Evolutionary conservation across 2,888 invertebrate species (phyloP), one percentile per base, ranked within the genome.

Genomic region (Leptura quadrifasciata): DNA sequence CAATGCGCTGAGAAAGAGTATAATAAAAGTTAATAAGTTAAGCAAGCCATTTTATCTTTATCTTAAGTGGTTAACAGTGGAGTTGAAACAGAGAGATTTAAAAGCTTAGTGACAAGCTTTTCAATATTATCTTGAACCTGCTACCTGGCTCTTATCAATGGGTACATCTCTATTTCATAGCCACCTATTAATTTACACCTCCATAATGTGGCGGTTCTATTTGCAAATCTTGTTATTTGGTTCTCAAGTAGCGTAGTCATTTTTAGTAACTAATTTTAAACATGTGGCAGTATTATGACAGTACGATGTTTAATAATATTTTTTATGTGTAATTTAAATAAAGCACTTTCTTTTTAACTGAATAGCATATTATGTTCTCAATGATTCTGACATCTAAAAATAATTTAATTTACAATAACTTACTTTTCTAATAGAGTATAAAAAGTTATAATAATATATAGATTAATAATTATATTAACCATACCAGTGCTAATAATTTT

Each of bases 101-200:
- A 81, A 85, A 84, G 84, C 83, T 83, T 84, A 84, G 84, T 85
- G 86, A 86, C 86, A 86, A 81, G 84, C 82, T 58, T 39, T 58
- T 69, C 68, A 78, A 84, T 83, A 82, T 80, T 79, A 83, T 82
- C 81, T 79, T 72, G 24, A 82, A 84, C 84, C 84, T 81, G 83
- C 81, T 84, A 83, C 81, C 82, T 83, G 77, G 75, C 76, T 76
- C 77, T 84, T 86, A 86, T 86, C 86, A 80, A n/a, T 69, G 61
- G 76, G 77, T 77, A 83, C 82, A 86, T 86, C 86, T 85, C 79
- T 76, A 79, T 81, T 76, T 74, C 80, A 80, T 75, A 79, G 80
- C 78, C 80, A 80, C 79, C 85, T 85, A 84, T 86, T 85, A 85
- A 85, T 87, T 87, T 86, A 86, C 86, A 86, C 87, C 85, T 85